Conservation (phyloP, 2,888 invertebrate genomes). For the Xestia sexstrigata region DNA sequence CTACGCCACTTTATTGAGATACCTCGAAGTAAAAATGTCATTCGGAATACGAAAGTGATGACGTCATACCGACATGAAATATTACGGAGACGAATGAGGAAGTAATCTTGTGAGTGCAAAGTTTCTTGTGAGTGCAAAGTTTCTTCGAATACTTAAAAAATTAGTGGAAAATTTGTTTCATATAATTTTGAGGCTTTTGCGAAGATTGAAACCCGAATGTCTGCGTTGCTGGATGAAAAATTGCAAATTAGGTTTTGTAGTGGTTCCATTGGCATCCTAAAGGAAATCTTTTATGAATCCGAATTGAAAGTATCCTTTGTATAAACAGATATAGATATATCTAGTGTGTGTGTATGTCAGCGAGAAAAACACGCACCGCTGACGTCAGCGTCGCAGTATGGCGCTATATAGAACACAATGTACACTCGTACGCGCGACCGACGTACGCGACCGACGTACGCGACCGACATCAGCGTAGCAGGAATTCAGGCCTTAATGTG, state of each 20-base stretch:
- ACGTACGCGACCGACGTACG: no score
- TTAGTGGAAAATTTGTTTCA: constrained; percentile 38
- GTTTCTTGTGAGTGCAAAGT: constrained; percentile 51
- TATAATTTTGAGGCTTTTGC: constrained; percentile 17
- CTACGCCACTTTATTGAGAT: constrained; percentile 53
- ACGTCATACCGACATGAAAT: constrained; percentile 48
- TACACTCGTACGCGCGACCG: no score
- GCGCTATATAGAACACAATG: no score
- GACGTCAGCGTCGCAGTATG: no score
- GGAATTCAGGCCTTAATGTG: no score
- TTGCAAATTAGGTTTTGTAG: background rate
- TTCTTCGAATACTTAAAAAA: constrained; percentile 29
- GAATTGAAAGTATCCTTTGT: background rate
- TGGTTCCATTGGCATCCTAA: background rate
- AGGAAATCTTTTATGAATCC: background rate
- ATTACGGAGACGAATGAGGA: constrained; percentile 26
- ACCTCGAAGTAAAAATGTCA: constrained; percentile 59
- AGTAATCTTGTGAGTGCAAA: constrained; percentile 42
- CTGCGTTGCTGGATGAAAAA: background rate
- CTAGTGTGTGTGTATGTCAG: no score
- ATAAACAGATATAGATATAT: no score
- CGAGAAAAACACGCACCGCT: no score
- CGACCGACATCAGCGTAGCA: no score
- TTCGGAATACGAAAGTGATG: constrained; percentile 57
- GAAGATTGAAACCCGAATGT: background rate